Percentiles rank a stretch among this genome's conserved stretches.
These are phyloP conservation scores for Ophonus ardosiacus DNA, from an alignment of 2,888 invertebrate species.

Conservation along the genomic window DNA sequence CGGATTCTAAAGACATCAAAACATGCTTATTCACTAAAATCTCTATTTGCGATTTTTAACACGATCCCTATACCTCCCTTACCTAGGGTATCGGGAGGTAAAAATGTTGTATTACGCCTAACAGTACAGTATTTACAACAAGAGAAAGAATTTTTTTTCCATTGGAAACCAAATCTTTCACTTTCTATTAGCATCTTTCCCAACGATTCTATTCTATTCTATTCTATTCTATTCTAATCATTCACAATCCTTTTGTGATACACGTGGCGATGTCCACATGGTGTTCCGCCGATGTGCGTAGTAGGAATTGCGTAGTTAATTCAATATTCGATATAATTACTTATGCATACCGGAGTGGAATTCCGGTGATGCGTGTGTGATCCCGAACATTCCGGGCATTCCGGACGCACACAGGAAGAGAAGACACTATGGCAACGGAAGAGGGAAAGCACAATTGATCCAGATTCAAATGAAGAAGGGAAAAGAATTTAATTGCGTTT, in stretches of 20 bases:
- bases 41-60: too few species aligned
- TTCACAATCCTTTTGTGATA: not conserved
- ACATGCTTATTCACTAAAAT: too few species aligned
- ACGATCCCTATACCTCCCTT: too few species aligned
- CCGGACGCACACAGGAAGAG: constrained; percentile 1
- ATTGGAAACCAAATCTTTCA: not conserved
- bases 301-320: constrained; percentile 43
- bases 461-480: not conserved
- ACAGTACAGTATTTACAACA: too few species aligned
- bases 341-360: constrained; percentile 60
- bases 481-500: not conserved
- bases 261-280: not conserved
- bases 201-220: not conserved
- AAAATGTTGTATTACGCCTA: too few species aligned
- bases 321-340: constrained; percentile 62
- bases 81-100: too few species aligned
- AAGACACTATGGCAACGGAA: not conserved
- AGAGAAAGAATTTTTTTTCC: not conserved
- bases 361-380: constrained; percentile 26
- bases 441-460: not conserved
- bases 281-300: not conserved
- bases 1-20: too few species aligned
- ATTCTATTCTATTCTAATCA: too few species aligned
- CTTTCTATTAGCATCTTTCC: not conserved
- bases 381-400: constrained; percentile 40